Base-by-base conservation (phyloP, 2,888 invertebrate species). In the Leptopilina syphax region DNA sequence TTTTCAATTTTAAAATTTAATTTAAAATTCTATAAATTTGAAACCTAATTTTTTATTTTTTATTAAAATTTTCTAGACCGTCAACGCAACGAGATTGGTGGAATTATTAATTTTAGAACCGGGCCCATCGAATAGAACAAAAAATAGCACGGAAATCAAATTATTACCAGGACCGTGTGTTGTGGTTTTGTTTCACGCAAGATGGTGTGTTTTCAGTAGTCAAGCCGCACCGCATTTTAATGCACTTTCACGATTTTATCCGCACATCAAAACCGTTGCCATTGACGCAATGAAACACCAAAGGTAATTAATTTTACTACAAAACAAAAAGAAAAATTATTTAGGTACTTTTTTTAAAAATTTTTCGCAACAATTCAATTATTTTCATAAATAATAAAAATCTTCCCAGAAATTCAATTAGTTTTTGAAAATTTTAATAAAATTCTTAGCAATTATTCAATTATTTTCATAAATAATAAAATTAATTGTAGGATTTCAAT, bases 191-290 rank as follows among this genome's bases (percentile, higher is more conserved):
- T 98, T 99, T 92, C 98, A 96, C 91, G 96, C 98, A 0, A 95
- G 95, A 83, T 96, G 96, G 89, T 99, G 99, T 89, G 96, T 97
- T 1, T 98, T 98, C 88, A 98, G 98, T 88, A 96, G 97, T 24
- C 94, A 96, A 89, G 96, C 97, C 8, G 98, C 98, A 0, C 97
- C 97, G 7, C 95, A 97, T 90, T 97, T 96, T 88, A 99, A 99
- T 93, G 97, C 98, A 0, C 91, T 99, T 44, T 96, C 98, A 1
- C 93, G 97, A 88, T 95, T 96, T 4, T 99, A 97, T 92, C 97
- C 98, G 1, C 95, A 95, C 86, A 93, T 99, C 0, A 96, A 96
- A 92, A 95, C 98, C 91, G 96, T 97, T 10, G 98, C 97, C 3
- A 95, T 99, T 24, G 98, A 99, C 93, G 97, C 98, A 1, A 94